These are phyloP conservation scores for Urocyon cinereoargenteus DNA, from an alignment of 2,797 vertebrate species.

Conservation along the genomic window DNA sequence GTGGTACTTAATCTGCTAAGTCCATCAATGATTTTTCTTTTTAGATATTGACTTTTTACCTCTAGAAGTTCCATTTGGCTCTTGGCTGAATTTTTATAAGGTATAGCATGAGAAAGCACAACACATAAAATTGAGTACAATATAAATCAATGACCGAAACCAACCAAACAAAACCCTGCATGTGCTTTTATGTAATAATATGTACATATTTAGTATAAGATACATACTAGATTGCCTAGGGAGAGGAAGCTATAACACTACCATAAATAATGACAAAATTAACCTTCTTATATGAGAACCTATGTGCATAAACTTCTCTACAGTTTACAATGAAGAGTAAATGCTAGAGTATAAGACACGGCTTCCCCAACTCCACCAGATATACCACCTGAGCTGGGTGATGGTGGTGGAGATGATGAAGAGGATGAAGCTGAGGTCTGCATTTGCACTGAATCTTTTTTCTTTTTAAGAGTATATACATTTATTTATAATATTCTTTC, in stretches of 20 bases:
- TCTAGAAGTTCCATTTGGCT: not conserved
- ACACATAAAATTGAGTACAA: not conserved
- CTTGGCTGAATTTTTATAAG: not conserved
- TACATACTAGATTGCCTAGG: not conserved
- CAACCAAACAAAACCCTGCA: not conserved
- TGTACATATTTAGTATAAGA: not conserved
- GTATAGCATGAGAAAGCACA: not conserved
- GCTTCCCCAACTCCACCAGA: not conserved
- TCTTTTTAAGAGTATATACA: fast-evolving
- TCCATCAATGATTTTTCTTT: not conserved
- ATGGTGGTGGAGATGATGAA: fast-evolving
- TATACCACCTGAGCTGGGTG: fast-evolving
- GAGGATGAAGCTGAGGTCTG: fast-evolving
- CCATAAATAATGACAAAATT: not conserved
- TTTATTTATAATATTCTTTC: not conserved
- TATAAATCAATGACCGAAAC: not conserved
- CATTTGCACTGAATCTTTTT: not conserved
- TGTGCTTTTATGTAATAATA: not conserved
- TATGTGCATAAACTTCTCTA: not conserved
- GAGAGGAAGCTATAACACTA: too few relatives aligned
- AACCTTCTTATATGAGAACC: not conserved
- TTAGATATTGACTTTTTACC: not conserved
- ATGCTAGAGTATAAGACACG: fast-evolving
- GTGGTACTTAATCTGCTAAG: not conserved
- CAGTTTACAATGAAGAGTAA: not conserved